Evolutionary conservation across 2,888 invertebrate species (phyloP).

Genomic region (Hedya salicella): DNA sequence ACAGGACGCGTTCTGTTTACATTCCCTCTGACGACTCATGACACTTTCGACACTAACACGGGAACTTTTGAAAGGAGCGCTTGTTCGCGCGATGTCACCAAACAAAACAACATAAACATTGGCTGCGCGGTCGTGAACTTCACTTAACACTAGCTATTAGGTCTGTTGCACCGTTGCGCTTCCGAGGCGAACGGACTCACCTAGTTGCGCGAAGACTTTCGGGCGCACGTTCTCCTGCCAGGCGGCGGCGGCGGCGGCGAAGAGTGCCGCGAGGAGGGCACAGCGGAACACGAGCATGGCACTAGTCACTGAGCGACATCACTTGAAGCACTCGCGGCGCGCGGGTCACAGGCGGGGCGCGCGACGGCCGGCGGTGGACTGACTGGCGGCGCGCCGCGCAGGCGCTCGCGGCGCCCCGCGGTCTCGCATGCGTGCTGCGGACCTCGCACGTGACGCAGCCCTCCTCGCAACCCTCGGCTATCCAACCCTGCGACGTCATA

Average conservation of each 20-base stretch:
- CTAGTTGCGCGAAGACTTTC: constrained; percentile 96
- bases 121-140: constrained; percentile 57
- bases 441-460: constrained; percentile 84
- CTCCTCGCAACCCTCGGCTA: constrained; percentile 77
- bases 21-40: constrained; percentile 51
- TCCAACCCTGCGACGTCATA: constrained; percentile 80
- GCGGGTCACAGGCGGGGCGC: constrained; percentile 81
- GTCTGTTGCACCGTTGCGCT: constrained; percentile 61
- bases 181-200: constrained; percentile 84
- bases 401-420: constrained; percentile 79
- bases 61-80: constrained; percentile 71
- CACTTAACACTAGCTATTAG: constrained; percentile 57
- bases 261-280: constrained; percentile 82
- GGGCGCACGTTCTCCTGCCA: constrained; percentile 97
- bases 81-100: constrained; percentile 75
- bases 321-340: constrained; percentile 79
- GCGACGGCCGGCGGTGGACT: constrained; percentile 68
- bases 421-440: constrained; percentile 85
- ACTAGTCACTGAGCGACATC: constrained; percentile 84
- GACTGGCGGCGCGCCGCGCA: constrained; percentile 64
- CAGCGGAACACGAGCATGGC: constrained; percentile 82
- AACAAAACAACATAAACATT: constrained; percentile 79
- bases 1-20: constrained; percentile 45
- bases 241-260: constrained; percentile 86
- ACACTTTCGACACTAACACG: constrained; percentile 70